Percentiles rank a stretch among this genome's conserved stretches.
Evolutionary conservation across 2,113 vertebrate species (phyloP).

Genomic region (Xenopus borealis): DNA sequence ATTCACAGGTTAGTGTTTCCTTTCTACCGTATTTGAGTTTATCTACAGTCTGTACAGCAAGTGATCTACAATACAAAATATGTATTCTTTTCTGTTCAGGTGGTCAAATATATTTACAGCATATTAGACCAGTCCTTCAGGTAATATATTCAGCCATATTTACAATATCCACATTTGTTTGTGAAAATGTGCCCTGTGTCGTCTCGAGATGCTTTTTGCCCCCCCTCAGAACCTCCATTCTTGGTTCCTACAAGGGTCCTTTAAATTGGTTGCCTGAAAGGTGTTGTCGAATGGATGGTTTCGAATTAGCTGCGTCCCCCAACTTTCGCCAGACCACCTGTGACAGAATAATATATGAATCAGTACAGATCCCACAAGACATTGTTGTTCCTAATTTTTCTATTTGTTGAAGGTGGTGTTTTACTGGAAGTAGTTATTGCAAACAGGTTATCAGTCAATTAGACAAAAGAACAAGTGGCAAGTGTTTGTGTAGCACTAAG

Average conservation of each 20-base stretch:
- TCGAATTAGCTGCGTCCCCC: slow-evolving; percentile 90
- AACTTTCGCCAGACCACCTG: slow-evolving; percentile 98
- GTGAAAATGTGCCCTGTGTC: slow-evolving; percentile 6
- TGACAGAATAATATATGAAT: neutral
- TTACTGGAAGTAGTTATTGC: no score
- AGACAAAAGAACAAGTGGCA: no score
- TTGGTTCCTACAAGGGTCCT: slow-evolving; percentile 81
- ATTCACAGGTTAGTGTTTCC: slow-evolving; percentile 33
- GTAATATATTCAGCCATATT: slow-evolving; percentile 59
- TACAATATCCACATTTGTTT: slow-evolving; percentile 58
- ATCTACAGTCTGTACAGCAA: slow-evolving; percentile 57
- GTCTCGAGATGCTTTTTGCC: slow-evolving; percentile 9
- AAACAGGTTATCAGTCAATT: no score
- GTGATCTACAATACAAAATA: slow-evolving; percentile 58
- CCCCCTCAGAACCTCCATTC: no score
- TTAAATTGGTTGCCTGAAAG: slow-evolving; percentile 98
- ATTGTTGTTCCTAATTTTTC: no score
- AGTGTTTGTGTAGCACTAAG: no score
- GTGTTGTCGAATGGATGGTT: slow-evolving; percentile 93
- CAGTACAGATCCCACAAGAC: neutral
- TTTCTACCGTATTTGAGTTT: slow-evolving; percentile 47
- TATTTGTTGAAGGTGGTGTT: no score
- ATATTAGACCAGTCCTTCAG: slow-evolving; percentile 55
- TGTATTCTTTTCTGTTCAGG: slow-evolving; percentile 23
- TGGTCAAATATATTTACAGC: slow-evolving; percentile 55